Percentiles rank a stretch among this genome's conserved stretches.
Conservation (phyloP, 1,140 invertebrate genomes). For the Vanessa tameamea region DNA sequence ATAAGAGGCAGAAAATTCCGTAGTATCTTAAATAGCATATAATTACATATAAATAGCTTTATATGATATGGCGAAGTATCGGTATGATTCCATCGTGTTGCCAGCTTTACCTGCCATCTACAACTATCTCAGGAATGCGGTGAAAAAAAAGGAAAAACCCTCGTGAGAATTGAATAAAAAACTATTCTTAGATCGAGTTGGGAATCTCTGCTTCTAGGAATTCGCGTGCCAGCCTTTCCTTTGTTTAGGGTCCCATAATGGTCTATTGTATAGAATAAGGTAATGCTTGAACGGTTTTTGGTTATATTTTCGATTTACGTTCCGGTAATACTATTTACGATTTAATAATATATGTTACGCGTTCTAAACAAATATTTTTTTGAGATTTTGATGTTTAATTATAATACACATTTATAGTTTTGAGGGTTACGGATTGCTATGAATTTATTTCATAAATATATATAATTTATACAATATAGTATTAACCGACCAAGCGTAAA, state of each 20-base stretch:
- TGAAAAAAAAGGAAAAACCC: constrained; percentile 58
- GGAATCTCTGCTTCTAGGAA: constrained; percentile 62
- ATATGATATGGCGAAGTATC: background rate
- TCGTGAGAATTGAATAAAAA: constrained; percentile 63
- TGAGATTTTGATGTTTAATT: too few relatives aligned
- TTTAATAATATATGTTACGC: background rate
- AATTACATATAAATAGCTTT: constrained; percentile 24
- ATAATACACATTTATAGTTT: too few relatives aligned
- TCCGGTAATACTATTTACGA: background rate
- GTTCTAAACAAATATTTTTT: too few relatives aligned
- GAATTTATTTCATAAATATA: too few relatives aligned
- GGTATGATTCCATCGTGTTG: background rate
- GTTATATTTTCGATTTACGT: background rate
- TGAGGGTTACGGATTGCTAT: too few relatives aligned
- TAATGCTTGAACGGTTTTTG: constrained; percentile 8
- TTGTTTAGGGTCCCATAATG: constrained; percentile 42
- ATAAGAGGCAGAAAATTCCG: constrained; percentile 19
- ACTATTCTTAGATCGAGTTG: constrained; percentile 53
- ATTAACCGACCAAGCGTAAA: too few relatives aligned
- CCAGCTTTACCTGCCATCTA: constrained; percentile 51
- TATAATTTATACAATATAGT: too few relatives aligned
- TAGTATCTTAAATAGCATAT: constrained; percentile 24
- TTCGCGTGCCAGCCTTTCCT: constrained; percentile 64
- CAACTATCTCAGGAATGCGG: constrained; percentile 66
- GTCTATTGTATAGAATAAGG: constrained; percentile 31